Conservation (phyloP, 2,888 invertebrate species). For the Zaprionus obscuricornis region DNA sequence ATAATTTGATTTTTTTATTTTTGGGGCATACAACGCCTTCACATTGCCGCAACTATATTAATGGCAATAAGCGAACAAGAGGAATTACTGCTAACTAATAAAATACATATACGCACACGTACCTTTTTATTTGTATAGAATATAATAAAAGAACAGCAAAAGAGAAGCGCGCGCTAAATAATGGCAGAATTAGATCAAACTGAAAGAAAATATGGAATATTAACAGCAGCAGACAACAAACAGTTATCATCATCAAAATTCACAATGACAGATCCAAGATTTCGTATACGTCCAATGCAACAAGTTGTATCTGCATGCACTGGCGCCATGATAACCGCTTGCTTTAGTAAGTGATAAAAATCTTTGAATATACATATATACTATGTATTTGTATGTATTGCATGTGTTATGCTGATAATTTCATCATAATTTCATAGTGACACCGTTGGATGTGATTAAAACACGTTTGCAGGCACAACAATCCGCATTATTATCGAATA, state of each 20-base stretch:
- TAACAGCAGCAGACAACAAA: conserved; percentile 4
- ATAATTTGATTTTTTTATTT: no score
- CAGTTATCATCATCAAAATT: conserved; percentile 6
- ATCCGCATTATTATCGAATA: conserved; percentile 92
- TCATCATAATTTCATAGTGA: conserved; percentile 85
- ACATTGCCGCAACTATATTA: no score
- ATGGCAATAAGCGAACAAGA: no score
- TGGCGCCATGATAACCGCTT: conserved; percentile 94
- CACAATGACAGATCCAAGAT: conserved; percentile 88
- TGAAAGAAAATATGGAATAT: no score
- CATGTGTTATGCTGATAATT: no score
- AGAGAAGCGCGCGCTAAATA: no score
- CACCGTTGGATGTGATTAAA: conserved; percentile 99
- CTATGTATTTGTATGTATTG: background rate
- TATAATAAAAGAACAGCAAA: no score
- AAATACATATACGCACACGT: no score
- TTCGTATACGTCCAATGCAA: conserved; percentile 85
- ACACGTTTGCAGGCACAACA: conserved; percentile 98
- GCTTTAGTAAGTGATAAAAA: conserved; percentile 87
- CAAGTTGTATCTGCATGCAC: conserved; percentile 84
- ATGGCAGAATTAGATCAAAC: no score
- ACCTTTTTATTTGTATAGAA: no score
- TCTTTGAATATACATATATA: background rate
- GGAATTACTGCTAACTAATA: no score
- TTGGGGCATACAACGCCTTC: no score